phyloP scores from a whole-genome alignment of 2,113 vertebrate species.

The Sphyrna mokarran region DNA sequence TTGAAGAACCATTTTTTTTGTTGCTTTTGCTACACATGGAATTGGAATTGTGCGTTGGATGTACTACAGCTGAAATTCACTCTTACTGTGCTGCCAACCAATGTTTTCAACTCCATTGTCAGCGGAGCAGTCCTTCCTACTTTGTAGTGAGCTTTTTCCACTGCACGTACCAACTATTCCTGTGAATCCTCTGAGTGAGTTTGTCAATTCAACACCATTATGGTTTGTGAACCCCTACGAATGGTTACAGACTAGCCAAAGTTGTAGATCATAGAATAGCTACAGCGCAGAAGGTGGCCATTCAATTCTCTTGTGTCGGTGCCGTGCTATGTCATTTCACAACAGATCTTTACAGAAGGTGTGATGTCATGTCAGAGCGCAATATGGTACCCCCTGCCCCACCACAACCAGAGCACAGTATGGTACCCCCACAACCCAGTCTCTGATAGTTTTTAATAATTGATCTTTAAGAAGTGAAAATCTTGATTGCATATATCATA shows the following conservation, averaged over 20 bases:
- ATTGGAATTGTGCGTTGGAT: background rate
- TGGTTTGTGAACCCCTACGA: background rate
- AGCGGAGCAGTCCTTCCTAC: background rate
- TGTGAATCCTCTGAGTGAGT: background rate
- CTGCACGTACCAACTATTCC: background rate
- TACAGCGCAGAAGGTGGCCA: background rate
- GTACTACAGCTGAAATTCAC: background rate
- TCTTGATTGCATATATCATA: background rate
- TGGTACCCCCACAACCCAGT: too few species aligned
- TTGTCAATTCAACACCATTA: background rate
- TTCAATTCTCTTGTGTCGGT: background rate
- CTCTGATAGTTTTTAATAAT: background rate
- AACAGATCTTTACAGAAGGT: background rate
- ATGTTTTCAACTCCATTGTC: background rate
- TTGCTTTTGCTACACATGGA: background rate
- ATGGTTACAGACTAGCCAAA: background rate
- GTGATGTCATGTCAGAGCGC: background rate
- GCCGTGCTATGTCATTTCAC: background rate
- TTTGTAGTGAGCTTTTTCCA: too few species aligned
- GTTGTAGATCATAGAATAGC: background rate
- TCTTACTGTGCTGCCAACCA: background rate
- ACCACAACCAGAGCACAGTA: too few species aligned
- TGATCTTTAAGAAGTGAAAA: too few species aligned
- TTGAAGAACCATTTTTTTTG: background rate
- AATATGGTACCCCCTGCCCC: too few species aligned